phyloP scores from a whole-genome alignment of 2,797 vertebrate genomes.

The Lagorchestes hirsutus region DNA sequence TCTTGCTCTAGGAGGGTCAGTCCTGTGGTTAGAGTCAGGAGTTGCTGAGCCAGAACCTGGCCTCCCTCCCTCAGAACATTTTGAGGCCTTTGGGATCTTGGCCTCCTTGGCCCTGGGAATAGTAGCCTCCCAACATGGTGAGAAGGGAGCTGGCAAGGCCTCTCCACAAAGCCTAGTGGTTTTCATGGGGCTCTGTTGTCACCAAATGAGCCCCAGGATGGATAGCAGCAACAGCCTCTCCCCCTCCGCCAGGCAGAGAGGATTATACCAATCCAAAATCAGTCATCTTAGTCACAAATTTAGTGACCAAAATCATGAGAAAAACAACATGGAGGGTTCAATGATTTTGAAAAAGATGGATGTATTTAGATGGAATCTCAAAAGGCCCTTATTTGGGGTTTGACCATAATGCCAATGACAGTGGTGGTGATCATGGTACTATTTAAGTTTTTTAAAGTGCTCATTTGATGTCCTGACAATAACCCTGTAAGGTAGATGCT shows the following conservation, averaged over 20 bases:
- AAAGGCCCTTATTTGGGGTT: not conserved
- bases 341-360: not conserved
- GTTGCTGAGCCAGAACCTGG: not conserved
- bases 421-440: too few relatives aligned
- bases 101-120: not conserved
- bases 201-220: not conserved
- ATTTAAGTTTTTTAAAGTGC: not conserved
- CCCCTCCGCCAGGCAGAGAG: not conserved
- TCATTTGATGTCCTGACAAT: not conserved
- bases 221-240: not conserved
- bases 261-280: not conserved
- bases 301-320: not conserved
- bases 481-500: not conserved
- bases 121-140: not conserved
- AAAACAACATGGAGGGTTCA: not conserved
- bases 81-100: not conserved
- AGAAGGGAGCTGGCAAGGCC: not conserved
- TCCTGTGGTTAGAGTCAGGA: not conserved
- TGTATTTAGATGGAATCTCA: not conserved
- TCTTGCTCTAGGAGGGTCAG: not conserved
- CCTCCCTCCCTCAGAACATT: not conserved
- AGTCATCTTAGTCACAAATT: not conserved
- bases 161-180: not conserved
- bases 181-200: not conserved
- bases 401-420: not conserved